phyloP scores from a whole-genome alignment of 2,113 vertebrate species.

The Ibidorhyncha struthersii region DNA sequence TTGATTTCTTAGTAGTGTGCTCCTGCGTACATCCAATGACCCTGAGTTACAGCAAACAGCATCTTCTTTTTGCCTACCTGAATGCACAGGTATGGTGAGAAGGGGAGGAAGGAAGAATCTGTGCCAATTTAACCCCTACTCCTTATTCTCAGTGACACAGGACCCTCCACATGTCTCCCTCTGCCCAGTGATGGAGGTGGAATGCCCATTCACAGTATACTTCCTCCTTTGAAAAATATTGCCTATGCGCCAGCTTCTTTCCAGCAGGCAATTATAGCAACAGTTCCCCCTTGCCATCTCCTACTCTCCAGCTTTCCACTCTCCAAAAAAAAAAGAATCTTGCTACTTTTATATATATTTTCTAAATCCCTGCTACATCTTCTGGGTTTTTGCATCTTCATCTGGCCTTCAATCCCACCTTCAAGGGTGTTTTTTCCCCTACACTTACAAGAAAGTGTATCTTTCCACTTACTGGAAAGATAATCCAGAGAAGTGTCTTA shows the following conservation, averaged over 20 bases:
- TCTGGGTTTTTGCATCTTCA: neutral
- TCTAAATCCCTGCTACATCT: neutral
- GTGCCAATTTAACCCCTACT: neutral
- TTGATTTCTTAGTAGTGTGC: neutral
- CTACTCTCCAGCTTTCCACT: neutral
- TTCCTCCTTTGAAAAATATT: neutral
- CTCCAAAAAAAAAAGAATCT: neutral
- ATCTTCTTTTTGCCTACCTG: neutral
- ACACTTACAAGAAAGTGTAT: neutral
- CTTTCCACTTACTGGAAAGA: neutral
- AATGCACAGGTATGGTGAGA: neutral
- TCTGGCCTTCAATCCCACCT: neutral
- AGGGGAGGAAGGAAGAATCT: neutral
- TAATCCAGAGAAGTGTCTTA: neutral
- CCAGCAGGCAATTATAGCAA: neutral
- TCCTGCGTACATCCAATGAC: neutral
- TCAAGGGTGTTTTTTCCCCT: neutral
- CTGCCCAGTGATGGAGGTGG: neutral
- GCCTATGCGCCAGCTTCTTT: neutral
- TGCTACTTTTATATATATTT: neutral
- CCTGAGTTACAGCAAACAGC: neutral
- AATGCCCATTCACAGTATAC: neutral
- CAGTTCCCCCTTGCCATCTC: neutral
- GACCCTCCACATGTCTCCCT: neutral
- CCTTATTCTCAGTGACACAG: neutral